Base-by-base conservation (phyloP, 2,888 invertebrate genomes). In the Sclerodermus sp. region DNA sequence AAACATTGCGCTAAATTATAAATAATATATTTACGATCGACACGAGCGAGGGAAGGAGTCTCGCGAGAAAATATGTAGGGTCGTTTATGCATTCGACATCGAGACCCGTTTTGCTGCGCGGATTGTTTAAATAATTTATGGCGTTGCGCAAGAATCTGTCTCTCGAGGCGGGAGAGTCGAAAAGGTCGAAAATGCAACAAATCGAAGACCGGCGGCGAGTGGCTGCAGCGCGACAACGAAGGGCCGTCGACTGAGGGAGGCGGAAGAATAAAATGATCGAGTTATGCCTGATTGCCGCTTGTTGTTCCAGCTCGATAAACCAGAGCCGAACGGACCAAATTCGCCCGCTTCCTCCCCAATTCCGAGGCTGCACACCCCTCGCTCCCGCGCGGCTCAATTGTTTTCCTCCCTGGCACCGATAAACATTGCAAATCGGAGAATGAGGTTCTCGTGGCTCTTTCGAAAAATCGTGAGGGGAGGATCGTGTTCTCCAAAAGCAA, bases 281-380 rank as follows among this genome's bases (percentile, higher is more conserved):
- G 72, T 72, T 72, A 72, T 73, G 73, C 67, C 66, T 72, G 72
- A 72, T 72, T 72, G 72, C 73, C 70, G 72, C 73, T 72, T 72
- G 73, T 72, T 72, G 73, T 72, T 72, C 72, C 72, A 72, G 73
- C 67, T 68, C 73, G 70, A 72, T 72, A 72, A 73, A 72, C 65
- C 71, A 71, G 69, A 71, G 67, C 57, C 58, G 55, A 55, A 55
- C 61, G 61, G 57, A 55, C 66, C 54, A 60, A 65, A 61, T 60
- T 64, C 64, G 57, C 60, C 64, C 61, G 52, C 45, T 57, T 57
- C n/a, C 60, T 54, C 57, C 60, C 63, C 62, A 66, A 65, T 68
- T 65, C 66, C 41, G 38, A 55, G 51, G 49, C 53, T 43, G 37
- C 29, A 13, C 30, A 32, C 40, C 45, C 41, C 37, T 34, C 44